Base-by-base conservation (phyloP, 2,888 invertebrate species). In the Dusona sp. region DNA sequence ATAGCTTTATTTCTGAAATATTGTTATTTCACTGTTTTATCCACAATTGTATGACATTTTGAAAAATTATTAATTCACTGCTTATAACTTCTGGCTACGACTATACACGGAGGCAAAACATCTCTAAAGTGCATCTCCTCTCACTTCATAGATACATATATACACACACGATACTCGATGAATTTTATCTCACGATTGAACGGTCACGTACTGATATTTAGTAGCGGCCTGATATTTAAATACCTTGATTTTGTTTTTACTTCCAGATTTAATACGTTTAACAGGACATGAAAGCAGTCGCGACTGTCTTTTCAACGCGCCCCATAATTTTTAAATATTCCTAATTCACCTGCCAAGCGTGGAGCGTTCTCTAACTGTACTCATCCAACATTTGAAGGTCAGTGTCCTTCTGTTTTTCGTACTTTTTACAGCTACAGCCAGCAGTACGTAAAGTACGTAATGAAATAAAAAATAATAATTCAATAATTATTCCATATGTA, bases 121-220 rank as follows among this genome's bases (percentile, higher is more conserved):
- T 73, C 73, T 73, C 25, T 22, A 36, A 38, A 57, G 54, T 57
- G 38, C 73, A 38, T 73, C 73, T 73, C 73, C 57, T 57, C 73
- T 73, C 73, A 57, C 73, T 57, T 57, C 48, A 48, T 16, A 25
- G 3, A 70, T 33, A 29, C 11, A 13, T 48, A 70, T 19, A 70
- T 25, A 70, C 16, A 70, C 16, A 70, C 6, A 45, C 29, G 22
- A 25, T 13, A 22, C 13, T 16, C 16, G 9, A 22, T 51, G 19
- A 33, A 72, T 51, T 29, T n/a, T 33, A 51, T 72, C 45, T 70
- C 48, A 33, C 51, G 72, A 72, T 29, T 51, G 51, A 72, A 72
- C 51, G 48, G n/a, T 29, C 51, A 11, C 45, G 70, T 70, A 45
- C 25, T 19, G 70, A 70, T 70, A 29, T 70, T 22, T 22, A 51